Conservation (phyloP, 2,888 invertebrate species). For the Lymantria monacha region DNA sequence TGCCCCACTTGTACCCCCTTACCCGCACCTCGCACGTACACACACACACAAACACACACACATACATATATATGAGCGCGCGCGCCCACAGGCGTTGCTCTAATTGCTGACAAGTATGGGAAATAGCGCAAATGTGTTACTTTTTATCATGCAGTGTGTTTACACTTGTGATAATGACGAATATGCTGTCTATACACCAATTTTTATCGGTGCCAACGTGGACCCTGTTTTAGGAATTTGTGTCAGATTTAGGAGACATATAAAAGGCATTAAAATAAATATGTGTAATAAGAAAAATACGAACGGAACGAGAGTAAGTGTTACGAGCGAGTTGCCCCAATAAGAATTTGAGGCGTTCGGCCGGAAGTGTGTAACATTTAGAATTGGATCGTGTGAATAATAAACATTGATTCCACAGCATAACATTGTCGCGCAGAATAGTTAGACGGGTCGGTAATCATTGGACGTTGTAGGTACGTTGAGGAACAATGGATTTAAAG, state of each 20-base stretch:
- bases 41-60: constrained; percentile 42
- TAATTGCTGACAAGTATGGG: constrained; percentile 78
- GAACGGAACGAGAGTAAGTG: constrained; percentile 22
- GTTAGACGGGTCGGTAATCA: constrained; percentile 43
- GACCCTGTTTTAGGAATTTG: constrained; percentile 28
- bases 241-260: constrained; percentile 20
- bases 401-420: constrained; percentile 55
- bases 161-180: constrained; percentile 63
- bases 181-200: constrained; percentile 40
- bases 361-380: constrained; percentile 54
- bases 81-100: constrained; percentile 56
- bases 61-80: constrained; percentile 41
- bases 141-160: constrained; percentile 64
- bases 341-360: constrained; percentile 45
- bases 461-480: not conserved
- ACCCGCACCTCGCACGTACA: constrained; percentile 32
- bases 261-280: constrained; percentile 39
- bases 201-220: constrained; percentile 36
- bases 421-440: constrained; percentile 48
- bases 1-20: constrained; percentile 19
- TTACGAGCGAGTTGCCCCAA: constrained; percentile 42
- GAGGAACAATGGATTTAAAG: constrained; percentile 58
- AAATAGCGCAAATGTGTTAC: constrained; percentile 72
- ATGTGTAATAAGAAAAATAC: constrained; percentile 32
- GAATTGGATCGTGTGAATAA: constrained; percentile 68